Base-by-base conservation (phyloP, 2,797 vertebrate species). In the Tapirus indicus region DNA sequence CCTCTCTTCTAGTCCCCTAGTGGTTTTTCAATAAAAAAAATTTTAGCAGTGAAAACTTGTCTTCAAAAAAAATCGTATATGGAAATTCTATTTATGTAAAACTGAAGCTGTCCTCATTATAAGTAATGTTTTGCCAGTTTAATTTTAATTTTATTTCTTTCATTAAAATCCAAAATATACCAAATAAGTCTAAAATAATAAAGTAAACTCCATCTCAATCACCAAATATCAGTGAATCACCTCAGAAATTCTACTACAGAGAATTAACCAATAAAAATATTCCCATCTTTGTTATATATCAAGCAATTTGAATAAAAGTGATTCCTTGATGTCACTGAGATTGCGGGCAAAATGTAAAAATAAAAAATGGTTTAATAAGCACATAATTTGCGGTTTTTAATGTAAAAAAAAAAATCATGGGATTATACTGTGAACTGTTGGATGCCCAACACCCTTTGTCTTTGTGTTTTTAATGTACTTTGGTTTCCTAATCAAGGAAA, bases 201-300 rank as follows among this genome's bases (percentile, higher is more conserved):
- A 25, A 49, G 12, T n/a, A n/a, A 80, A 52, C 18, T 77, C 13
- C 7, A 49, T 68, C 14, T 60, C 16, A 32, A 38, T 49, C 13
- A 84, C 25, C 32, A 83, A 74, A n/a, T 88, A 75, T 95, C 60
- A 93, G 17, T 25, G 35, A 21, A 35, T 66, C 18, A 25, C 25
- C 80, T 84, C 54, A 72, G 74, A 86, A 86, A 86, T 64, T 64
- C 23, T 66, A 52, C 18, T 41, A 29, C 18, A n/a, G 7, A 83
- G 41, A 88, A 68, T 68, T 68, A 82, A 72, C 52, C 41, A 88
- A 95, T 29, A 75, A 49, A 92, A 95, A 60, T 27, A 68, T 29
- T 95, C 75, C 29, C n/a, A 9, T 69, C 68, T 62, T 68, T 54
- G 38, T 85, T 78, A 44, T 38, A 38, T 89, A 54, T 84, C 49